Evolutionary conservation across 2,888 invertebrate species (phyloP).

Genomic region (Dinocampus coccinellae): DNA sequence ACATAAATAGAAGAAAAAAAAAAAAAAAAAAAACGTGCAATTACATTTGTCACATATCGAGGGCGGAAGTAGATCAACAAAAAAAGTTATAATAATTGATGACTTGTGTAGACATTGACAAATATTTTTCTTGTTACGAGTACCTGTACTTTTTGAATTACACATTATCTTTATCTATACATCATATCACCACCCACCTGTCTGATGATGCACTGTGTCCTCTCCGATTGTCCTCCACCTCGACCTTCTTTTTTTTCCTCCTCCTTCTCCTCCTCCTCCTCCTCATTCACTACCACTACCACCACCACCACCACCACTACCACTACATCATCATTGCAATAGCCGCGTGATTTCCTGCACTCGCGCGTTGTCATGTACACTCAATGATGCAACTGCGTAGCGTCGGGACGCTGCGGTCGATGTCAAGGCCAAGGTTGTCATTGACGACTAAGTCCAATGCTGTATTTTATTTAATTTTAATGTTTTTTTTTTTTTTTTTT

Average conservation of each 20-base stretch:
- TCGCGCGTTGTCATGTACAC: neutral
- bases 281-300: neutral
- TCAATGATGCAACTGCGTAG: conserved; percentile 66
- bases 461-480: too few species aligned
- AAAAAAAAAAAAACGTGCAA: too few species aligned
- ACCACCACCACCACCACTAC: neutral
- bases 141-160: neutral
- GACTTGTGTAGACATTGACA: neutral
- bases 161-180: conserved; percentile 34
- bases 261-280: neutral
- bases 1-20: too few species aligned
- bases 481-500: too few species aligned
- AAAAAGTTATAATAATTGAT: too few species aligned
- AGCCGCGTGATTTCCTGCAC: conserved; percentile 21
- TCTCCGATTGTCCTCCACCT: neutral
- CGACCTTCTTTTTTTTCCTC: conserved; percentile 31
- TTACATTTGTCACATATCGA: neutral
- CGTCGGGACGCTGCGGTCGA: conserved; percentile 65
- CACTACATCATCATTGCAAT: neutral
- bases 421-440: conserved; percentile 64
- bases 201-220: conserved; percentile 26
- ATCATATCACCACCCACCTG: conserved; percentile 37
- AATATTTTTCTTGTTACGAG: neutral
- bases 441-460: conserved; percentile 30
- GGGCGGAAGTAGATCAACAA: too few species aligned